These are phyloP conservation scores for Climacteris rufus DNA, from an alignment of 2,113 vertebrate species.

Conservation along the genomic window DNA sequence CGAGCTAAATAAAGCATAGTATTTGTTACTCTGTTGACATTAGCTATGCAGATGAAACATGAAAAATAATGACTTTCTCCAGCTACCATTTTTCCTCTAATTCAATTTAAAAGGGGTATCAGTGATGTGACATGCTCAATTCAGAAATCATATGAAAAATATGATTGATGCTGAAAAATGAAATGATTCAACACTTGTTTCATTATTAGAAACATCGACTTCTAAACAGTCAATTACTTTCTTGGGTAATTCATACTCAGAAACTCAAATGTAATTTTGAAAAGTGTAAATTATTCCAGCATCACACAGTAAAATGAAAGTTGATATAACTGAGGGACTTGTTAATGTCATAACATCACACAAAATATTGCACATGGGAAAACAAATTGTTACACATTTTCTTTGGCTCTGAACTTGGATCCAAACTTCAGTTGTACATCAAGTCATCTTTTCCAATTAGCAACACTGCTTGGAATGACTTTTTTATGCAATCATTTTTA, in stretches of 20 bases:
- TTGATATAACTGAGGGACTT: slow-evolving; percentile 45
- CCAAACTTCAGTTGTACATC: slow-evolving; percentile 14
- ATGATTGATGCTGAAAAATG: not conserved
- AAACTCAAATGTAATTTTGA: slow-evolving; percentile 27
- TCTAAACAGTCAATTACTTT: slow-evolving; percentile 49
- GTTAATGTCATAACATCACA: slow-evolving; percentile 52
- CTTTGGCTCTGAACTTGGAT: slow-evolving; percentile 29
- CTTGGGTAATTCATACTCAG: not conserved
- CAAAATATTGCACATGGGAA: slow-evolving; percentile 31
- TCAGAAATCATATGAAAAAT: slow-evolving; percentile 2
- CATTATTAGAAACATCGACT: slow-evolving; percentile 43
- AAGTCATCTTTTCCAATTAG: slow-evolving; percentile 7
- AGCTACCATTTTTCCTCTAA: not conserved
- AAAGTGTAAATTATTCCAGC: slow-evolving; percentile 35
- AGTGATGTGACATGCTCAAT: not conserved
- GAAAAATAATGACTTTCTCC: not conserved
- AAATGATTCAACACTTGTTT: slow-evolving; percentile 25
- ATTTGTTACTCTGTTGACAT: not conserved
- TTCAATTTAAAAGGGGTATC: not conserved
- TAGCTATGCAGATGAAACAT: not conserved
- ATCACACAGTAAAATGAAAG: slow-evolving; percentile 34
- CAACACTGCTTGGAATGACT: not conserved
- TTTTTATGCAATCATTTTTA: slow-evolving; percentile 23
- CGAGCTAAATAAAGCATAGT: not conserved
- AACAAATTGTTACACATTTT: slow-evolving; percentile 47